These are phyloP conservation scores for Lasioglossum lativentre DNA, from an alignment of 2,888 invertebrate species.

Conservation along the genomic window DNA sequence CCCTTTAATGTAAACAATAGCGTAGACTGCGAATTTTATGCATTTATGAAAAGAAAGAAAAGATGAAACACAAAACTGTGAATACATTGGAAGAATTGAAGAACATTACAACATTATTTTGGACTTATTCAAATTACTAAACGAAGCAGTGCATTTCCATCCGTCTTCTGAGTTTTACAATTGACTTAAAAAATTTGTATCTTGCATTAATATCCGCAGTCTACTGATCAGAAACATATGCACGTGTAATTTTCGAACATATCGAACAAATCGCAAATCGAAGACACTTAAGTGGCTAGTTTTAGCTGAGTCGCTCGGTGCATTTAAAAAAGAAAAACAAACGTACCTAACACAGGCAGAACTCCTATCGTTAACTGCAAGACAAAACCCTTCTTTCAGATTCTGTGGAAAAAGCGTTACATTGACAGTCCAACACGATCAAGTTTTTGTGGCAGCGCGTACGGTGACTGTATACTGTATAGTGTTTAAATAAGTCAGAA, in stretches of 20 bases:
- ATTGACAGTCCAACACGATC: neutral
- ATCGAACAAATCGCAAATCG: neutral
- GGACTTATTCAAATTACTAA: neutral
- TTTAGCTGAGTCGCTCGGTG: neutral
- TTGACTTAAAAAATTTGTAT: neutral
- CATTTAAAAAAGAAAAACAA: neutral
- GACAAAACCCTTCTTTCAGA: slow-evolving; percentile 4
- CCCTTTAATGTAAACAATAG: too few species aligned
- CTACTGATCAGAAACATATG: neutral
- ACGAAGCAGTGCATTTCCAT: neutral
- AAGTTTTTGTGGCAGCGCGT: neutral
- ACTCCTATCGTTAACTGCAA: neutral
- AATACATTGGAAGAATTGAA: neutral
- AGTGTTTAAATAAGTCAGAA: slow-evolving; percentile 10
- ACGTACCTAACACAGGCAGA: neutral
- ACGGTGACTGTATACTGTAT: neutral
- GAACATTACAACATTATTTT: neutral
- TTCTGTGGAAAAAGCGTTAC: neutral
- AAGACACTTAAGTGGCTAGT: neutral
- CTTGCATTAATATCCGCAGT: neutral
- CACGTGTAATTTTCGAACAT: too few species aligned
- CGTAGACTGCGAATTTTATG: too few species aligned
- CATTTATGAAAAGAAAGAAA: too few species aligned
- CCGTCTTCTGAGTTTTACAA: neutral
- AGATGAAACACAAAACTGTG: too few species aligned